These are phyloP conservation scores for Plectrocnemia conspersa DNA, from an alignment of 1,140 invertebrate genomes.

Conservation along the genomic window DNA sequence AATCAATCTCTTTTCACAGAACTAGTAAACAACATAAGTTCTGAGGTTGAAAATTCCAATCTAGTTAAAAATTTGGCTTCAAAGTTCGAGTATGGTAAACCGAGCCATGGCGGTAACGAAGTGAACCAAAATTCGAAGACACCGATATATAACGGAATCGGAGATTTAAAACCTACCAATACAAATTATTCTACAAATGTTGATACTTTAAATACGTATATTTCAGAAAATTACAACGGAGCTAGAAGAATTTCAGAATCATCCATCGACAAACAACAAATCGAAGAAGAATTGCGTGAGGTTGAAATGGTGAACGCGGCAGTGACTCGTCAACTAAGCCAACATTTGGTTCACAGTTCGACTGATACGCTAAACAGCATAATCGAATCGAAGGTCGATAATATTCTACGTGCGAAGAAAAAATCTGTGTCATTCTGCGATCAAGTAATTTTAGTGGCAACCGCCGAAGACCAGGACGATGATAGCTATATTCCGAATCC, in stretches of 20 bases:
- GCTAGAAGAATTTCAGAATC: conserved; percentile 44
- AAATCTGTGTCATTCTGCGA: conserved; percentile 93
- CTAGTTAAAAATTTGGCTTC: conserved; percentile 74
- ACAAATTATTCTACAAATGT: conserved; percentile 1
- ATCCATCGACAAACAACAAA: conserved; percentile 47
- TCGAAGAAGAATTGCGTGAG: conserved; percentile 51
- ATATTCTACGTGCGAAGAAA: conserved; percentile 66
- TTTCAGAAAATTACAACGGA: conserved; percentile 21
- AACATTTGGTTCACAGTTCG: conserved; percentile 29
- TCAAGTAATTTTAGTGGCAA: conserved; percentile 85
- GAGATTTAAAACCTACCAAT: conserved; percentile 6
- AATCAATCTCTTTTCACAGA: neutral
- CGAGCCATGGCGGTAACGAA: conserved; percentile 34
- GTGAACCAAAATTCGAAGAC: conserved; percentile 27
- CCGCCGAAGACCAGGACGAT: conserved; percentile 85
- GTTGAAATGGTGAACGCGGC: conserved; percentile 52
- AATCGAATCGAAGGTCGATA: conserved; percentile 34
- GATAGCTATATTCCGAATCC: conserved; percentile 88
- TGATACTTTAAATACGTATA: conserved; percentile 22
- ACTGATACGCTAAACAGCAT: conserved; percentile 32
- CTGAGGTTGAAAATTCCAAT: conserved; percentile 25
- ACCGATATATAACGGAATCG: conserved; percentile 4
- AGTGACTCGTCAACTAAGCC: conserved; percentile 47
- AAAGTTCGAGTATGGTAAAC: conserved; percentile 68
- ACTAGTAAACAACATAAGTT: conserved; percentile 37